Conservation (phyloP, 2,888 invertebrate genomes). For the Phalera bucephala region DNA sequence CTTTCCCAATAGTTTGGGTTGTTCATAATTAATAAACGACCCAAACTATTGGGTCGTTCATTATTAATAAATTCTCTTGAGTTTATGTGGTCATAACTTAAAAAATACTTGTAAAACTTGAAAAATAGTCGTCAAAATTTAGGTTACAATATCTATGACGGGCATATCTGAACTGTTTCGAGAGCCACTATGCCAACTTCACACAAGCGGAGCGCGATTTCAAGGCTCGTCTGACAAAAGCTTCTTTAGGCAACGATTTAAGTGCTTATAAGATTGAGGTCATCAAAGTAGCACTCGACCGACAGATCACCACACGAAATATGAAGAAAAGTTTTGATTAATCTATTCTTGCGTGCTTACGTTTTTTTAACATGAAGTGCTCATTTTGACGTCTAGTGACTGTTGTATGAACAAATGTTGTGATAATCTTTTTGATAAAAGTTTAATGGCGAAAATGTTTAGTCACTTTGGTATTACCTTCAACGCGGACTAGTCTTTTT, state of each 20-base stretch:
- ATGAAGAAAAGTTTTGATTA: background rate
- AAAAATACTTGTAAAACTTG: too few species aligned
- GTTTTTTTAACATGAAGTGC: background rate
- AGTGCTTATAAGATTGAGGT: constrained; percentile 39
- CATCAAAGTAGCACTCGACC: constrained; percentile 30
- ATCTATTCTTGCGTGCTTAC: background rate
- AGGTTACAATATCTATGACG: constrained; percentile 21
- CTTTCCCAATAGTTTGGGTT: too few species aligned
- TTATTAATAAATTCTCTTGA: too few species aligned
- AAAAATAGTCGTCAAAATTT: constrained; percentile 8
- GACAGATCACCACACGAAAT: constrained; percentile 15
- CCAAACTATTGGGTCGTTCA: too few species aligned
- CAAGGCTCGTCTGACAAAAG: constrained; percentile 43
- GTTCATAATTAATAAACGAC: too few species aligned
- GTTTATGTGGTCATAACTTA: too few species aligned
- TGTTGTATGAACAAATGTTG: too few species aligned
- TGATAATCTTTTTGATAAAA: too few species aligned
- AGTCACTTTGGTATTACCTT: too few species aligned
- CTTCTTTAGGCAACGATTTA: constrained; percentile 36
- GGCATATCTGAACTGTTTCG: constrained; percentile 4
- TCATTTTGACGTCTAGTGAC: background rate
- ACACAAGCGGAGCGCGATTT: constrained; percentile 25
- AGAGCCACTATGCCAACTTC: constrained; percentile 32
- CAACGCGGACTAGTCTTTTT: too few species aligned
- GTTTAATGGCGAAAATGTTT: too few species aligned